Evolutionary conservation across 1,140 invertebrate genomes (phyloP), one percentile per base, ranked within the genome.

Genomic region (Caerostris extrusa): DNA sequence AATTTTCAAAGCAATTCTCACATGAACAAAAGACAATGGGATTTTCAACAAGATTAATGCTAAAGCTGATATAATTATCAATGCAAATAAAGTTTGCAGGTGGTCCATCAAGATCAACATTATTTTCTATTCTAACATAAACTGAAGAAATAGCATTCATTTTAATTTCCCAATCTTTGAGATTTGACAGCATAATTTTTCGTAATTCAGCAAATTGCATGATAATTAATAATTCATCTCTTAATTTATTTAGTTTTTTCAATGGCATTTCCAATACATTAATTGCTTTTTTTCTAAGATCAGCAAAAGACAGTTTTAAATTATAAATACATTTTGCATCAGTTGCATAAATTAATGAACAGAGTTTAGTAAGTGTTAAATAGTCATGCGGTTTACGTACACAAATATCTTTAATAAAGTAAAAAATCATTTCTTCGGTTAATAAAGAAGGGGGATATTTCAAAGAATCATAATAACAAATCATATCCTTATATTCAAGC

Each of bases 11-110:
- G 94, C 97, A 97, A 91, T 97, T 96, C 8, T 95, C 95, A 96
- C 98, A 99, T 83, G 98, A 97, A 96, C 99, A 99, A 14, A 98
- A 98, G 77, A 98, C 97, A 0, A 97, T 97, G 3, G 98, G 98
- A 91, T 98, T 97, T 81, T 98, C 96, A 0, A 97, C 97, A 91
- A 98, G 98, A 3, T 96, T 96, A 0, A 99, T 97, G 17, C 12
- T 50, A 8, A 97, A 97, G 7, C 95, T 96, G 58, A 98, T 96
- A 95, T 97, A 98, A 67, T 98, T 97, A 95, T 98, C 98, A 7
- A 98, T 98, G 95, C 99, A 99, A 1, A 96, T 97, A 95, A 99
- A 99, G 95, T 97, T 97, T 64, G 97, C 96, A 3, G 98, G 98
- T 2, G 98, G 97, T 2, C 96, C 96, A 95, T 98, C 98, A 17